Percentiles rank a stretch among this genome's conserved stretches.
Evolutionary conservation across 2,888 invertebrate genomes (phyloP).

Genomic region (Dione juno): DNA sequence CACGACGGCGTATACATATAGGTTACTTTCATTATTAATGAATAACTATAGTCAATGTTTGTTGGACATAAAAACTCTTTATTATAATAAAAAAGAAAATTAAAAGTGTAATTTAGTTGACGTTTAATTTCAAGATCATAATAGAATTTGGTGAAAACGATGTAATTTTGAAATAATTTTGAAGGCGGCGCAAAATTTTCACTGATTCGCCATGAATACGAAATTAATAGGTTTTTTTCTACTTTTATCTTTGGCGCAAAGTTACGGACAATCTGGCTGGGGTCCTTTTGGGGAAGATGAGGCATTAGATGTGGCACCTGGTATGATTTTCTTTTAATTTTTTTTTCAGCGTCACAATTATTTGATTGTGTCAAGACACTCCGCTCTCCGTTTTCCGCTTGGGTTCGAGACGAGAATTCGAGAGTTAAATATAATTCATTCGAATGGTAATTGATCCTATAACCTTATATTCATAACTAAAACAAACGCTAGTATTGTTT

Average conservation of each 20-base stretch:
- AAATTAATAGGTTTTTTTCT: conserved; percentile 37
- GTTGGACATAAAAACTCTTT: background rate
- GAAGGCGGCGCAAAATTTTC: background rate
- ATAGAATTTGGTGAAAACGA: background rate
- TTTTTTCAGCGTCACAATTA: background rate
- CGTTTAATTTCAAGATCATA: background rate
- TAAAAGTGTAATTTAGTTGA: background rate
- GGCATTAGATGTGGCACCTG: background rate
- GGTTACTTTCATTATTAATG: no score
- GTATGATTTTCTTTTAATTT: background rate
- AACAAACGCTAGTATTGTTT: no score
- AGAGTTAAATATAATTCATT: no score
- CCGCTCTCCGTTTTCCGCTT: no score
- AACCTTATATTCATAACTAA: no score
- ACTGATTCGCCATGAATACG: conserved; percentile 22
- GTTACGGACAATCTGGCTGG: conserved; percentile 24
- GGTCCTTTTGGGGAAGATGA: conserved; percentile 22
- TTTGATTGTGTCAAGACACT: no score
- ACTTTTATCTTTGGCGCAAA: conserved; percentile 18
- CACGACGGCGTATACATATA: background rate
- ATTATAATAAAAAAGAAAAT: background rate
- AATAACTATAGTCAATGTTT: no score
- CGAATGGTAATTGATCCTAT: no score
- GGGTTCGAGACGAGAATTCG: no score
- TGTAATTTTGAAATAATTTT: background rate